phyloP scores from a whole-genome alignment of 2,888 invertebrate genomes.

The Agonopterix arenella region DNA sequence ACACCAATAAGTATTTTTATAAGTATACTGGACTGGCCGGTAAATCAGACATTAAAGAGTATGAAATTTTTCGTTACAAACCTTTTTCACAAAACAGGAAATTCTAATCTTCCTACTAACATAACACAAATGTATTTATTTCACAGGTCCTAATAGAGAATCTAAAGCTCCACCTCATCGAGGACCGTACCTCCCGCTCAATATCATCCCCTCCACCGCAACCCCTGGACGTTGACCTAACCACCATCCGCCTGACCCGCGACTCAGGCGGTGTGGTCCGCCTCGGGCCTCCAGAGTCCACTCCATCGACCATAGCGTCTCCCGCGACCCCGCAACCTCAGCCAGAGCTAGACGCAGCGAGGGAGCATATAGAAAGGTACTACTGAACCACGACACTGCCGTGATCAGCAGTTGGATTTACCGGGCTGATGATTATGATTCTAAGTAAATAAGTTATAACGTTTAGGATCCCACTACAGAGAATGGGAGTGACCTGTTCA shows the following conservation, averaged over 20 bases:
- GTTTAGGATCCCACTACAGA: too few species aligned
- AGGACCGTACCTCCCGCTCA: slow-evolving; percentile 89
- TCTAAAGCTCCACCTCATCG: slow-evolving; percentile 84
- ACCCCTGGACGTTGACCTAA: slow-evolving; percentile 85
- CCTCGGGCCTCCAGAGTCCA: slow-evolving; percentile 77
- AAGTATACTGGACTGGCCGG: too few species aligned
- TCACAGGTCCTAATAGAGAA: slow-evolving; percentile 84
- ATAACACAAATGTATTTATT: neutral
- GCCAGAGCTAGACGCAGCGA: slow-evolving; percentile 64
- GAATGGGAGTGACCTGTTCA: too few species aligned
- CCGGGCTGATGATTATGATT: too few species aligned
- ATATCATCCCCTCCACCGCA: slow-evolving; percentile 87
- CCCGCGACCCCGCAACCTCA: slow-evolving; percentile 43
- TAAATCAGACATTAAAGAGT: too few species aligned
- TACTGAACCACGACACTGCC: too few species aligned
- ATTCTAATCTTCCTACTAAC: too few species aligned
- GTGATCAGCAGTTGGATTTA: too few species aligned
- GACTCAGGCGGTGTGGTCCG: slow-evolving; percentile 85
- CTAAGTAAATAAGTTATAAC: too few species aligned
- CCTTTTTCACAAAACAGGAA: too few species aligned
- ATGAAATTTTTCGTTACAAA: too few species aligned
- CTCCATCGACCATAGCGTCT: slow-evolving; percentile 37
- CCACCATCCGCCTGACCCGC: slow-evolving; percentile 82
- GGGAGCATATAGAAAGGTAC: slow-evolving; percentile 37
- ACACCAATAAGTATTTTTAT: too few species aligned